These are phyloP conservation scores for Tetramorium parvispinum DNA, from an alignment of 1,140 invertebrate species.

Conservation along the genomic window DNA sequence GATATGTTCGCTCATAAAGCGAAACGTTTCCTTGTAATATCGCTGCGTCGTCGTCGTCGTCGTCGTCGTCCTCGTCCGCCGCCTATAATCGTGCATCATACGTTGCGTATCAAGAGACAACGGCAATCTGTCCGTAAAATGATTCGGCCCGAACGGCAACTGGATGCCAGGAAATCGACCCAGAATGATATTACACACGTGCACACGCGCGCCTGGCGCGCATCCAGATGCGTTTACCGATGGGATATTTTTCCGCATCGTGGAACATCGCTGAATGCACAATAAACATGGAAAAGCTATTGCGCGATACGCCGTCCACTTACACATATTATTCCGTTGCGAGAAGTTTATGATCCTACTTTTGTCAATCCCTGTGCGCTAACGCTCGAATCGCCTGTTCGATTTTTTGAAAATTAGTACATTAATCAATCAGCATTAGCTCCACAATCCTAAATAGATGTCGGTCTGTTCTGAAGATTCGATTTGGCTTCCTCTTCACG, in stretches of 20 bases:
- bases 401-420: not conserved
- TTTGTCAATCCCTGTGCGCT: not conserved
- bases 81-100: constrained; percentile 56
- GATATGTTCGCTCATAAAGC: constrained; percentile 51
- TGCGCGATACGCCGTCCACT: constrained; percentile 38
- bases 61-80: not conserved
- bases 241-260: constrained; percentile 69
- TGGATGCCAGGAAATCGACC: constrained; percentile 70
- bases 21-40: constrained; percentile 29
- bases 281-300: constrained; percentile 62
- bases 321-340: constrained; percentile 16
- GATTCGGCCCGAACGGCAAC: constrained; percentile 57
- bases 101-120: constrained; percentile 46
- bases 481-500: too few species aligned
- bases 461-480: too few species aligned
- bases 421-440: not conserved
- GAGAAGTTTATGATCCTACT: not conserved
- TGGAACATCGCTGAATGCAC: constrained; percentile 59
- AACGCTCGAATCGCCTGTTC: not conserved
- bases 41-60: not conserved
- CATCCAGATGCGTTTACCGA: constrained; percentile 74
- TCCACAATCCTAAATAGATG: too few species aligned
- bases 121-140: constrained; percentile 59
- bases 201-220: constrained; percentile 60
- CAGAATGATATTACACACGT: constrained; percentile 65